Base-by-base conservation (phyloP, 2,113 vertebrate species). In the Sander lucioperca region DNA sequence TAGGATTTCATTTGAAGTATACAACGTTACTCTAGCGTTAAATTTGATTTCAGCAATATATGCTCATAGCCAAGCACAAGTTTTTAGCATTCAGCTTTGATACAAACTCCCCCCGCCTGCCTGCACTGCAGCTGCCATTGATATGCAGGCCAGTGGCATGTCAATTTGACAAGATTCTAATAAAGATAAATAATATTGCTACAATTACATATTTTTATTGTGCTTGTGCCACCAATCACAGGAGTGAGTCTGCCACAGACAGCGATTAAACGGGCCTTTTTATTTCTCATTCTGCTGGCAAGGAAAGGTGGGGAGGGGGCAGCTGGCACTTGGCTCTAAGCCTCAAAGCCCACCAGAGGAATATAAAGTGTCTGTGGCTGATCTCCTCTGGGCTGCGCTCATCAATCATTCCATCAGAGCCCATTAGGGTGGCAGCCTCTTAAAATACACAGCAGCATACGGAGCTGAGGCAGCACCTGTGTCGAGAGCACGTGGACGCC, bases 131-230 rank as follows among this genome's bases (percentile, higher is more conserved):
- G 92, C 87, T 93, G 88, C 70, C 89, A 91, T 88, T 92, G 91
- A 93, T 88, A 93, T 91, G 92, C 92, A 92, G 84, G 73, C 92
- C 91, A 82, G 88, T 79, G 48, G 86, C 90, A 72, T 65, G 93
- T 94, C 94, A 92, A 88, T 90, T 87, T 94, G 94, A 95, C 94
- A 94, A 90, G 94, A 94, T 93, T 86, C 92, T 94, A 94, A 96
- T 95, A 96, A 95, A 94, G 95, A 95, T 95, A 93, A 94, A 95
- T 95, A 95, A 94, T 93, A 94, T 88, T 83, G 88, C 91, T 58
- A 77, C 91, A 92, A 94, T 94, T 94, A 93, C 91, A 90, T 76
- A 85, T 93, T 94, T 94, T 91, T 83, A 93, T 93, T 88, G 82
- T 89, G 89, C 82, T 87, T 89, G 83, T 89, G 88, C 79, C 71